Evolutionary conservation across 2,113 vertebrate species (phyloP).

Genomic region (Excalfactoria chinensis): DNA sequence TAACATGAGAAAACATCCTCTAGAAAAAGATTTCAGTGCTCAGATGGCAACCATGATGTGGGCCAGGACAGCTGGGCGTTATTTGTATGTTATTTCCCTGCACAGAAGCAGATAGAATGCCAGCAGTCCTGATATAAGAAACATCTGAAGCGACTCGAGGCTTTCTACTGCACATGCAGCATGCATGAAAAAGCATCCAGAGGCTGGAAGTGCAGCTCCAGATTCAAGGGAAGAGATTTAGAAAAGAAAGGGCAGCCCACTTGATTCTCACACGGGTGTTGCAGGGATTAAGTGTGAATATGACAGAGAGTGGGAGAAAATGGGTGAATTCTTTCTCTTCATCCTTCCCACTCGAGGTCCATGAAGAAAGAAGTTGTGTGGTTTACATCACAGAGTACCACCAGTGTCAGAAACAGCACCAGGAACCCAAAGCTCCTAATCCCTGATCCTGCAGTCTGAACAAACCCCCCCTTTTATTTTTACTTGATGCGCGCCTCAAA

Average conservation of each 20-base stretch:
- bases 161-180: rapidly evolving
- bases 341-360: rapidly evolving
- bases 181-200: not conserved
- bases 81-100: not conserved
- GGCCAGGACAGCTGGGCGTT: not conserved
- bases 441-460: not conserved
- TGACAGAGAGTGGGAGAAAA: not conserved
- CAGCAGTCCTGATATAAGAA: not conserved
- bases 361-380: not conserved
- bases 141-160: not conserved
- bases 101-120: not conserved
- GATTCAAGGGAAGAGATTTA: not conserved
- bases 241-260: not conserved
- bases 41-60: not conserved
- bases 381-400: not conserved
- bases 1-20: conserved; percentile 22
- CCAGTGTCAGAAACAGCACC: not conserved
- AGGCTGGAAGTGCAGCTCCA: not conserved
- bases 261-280: not conserved
- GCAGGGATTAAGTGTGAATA: not conserved
- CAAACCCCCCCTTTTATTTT: not conserved
- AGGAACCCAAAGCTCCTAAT: not conserved
- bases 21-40: not conserved
- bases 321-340: not conserved
- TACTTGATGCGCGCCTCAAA: not conserved